A percentile compares a stretch with the other conserved stretches of the same genome.
Conservation (phyloP, 2,113 vertebrate species). For the Corynorhinus townsendii region DNA sequence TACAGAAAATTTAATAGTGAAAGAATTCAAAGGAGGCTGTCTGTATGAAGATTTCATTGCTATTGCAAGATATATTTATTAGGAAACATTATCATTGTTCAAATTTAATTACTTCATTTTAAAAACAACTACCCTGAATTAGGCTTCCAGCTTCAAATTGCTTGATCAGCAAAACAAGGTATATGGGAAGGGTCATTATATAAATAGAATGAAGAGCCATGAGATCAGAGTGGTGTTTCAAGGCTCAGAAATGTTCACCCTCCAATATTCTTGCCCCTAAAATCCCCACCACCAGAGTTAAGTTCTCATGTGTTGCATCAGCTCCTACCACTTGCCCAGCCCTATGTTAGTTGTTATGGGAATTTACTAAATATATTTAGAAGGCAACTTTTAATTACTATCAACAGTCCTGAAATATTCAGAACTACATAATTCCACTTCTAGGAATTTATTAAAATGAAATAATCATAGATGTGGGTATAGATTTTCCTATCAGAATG, state of each 20-base stretch:
- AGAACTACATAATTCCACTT: not conserved
- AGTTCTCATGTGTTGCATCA: not conserved
- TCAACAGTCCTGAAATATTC: constrained; percentile 5
- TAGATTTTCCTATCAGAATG: not conserved
- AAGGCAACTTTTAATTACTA: not conserved
- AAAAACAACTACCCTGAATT: not conserved
- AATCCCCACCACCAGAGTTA: not conserved
- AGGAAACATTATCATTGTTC: constrained; percentile 21
- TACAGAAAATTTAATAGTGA: not conserved
- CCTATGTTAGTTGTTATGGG: not conserved
- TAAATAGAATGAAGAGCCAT: not conserved
- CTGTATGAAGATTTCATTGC: not conserved
- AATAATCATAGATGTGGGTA: not conserved
- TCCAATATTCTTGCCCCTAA: not conserved
- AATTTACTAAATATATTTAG: not conserved
- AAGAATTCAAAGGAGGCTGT: not conserved
- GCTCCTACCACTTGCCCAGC: not conserved
- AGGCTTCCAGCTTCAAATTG: not conserved
- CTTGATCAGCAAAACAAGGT: not conserved
- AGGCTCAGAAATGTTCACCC: not conserved
- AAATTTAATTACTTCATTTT: not conserved
- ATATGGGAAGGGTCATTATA: not conserved
- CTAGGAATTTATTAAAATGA: constrained; percentile 32
- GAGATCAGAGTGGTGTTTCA: not conserved
- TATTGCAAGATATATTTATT: not conserved